phyloP scores from a whole-genome alignment of 2,797 vertebrate genomes.

The Cirrhinus molitorella region DNA sequence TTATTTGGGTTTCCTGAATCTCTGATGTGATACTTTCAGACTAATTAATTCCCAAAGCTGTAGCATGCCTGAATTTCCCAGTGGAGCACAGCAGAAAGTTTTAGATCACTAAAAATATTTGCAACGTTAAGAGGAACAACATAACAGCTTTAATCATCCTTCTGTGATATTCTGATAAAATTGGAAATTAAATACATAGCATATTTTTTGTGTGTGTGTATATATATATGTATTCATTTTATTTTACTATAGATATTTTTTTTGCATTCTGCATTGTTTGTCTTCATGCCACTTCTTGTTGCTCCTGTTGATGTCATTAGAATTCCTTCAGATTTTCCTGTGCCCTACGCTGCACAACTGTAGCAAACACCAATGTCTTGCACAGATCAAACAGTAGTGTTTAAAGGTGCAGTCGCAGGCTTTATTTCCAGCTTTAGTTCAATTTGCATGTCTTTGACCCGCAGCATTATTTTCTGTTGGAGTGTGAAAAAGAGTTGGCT shows the following conservation, averaged over 20 bases:
- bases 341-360: background rate
- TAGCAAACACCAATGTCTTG: background rate
- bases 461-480: background rate
- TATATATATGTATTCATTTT: background rate
- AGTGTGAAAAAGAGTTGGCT: background rate
- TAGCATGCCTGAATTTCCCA: background rate
- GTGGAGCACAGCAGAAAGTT: background rate
- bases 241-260: no score
- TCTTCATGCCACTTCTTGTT: background rate
- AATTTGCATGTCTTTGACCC: slow-evolving; percentile 32
- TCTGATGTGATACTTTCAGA: slow-evolving; percentile 36
- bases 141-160: background rate
- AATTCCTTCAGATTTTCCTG: slow-evolving; percentile 8
- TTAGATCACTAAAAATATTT: slow-evolving; percentile 3
- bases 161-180: background rate
- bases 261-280: background rate
- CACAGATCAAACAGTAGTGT: background rate
- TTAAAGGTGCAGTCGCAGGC: background rate
- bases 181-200: background rate
- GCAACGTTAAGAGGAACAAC: background rate
- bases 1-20: slow-evolving; percentile 32
- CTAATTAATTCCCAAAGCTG: slow-evolving; percentile 40
- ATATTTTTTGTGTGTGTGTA: background rate
- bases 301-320: slow-evolving; percentile 28
- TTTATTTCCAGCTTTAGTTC: slow-evolving; percentile 1